phyloP scores from a whole-genome alignment of 2,888 invertebrate genomes.

The Antitype chi region DNA sequence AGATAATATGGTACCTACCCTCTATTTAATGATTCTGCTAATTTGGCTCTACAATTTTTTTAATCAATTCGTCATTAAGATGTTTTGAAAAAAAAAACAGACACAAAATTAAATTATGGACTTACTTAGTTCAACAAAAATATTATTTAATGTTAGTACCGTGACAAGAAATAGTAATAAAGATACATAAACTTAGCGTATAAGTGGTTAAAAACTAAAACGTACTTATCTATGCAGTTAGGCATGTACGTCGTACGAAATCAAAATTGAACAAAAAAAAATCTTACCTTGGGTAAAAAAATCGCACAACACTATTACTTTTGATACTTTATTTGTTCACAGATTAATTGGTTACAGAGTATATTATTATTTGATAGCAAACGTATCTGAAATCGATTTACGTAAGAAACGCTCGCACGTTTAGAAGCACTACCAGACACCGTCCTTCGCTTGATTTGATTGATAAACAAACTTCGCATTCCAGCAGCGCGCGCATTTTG shows the following conservation, averaged over 20 bases:
- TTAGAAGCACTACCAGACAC: conserved; percentile 75
- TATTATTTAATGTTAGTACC: neutral
- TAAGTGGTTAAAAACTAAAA: conserved; percentile 1
- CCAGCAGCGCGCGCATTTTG: conserved; percentile 86
- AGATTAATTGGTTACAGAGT: conserved; percentile 11
- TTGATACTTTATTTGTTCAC: conserved; percentile 34
- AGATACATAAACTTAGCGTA: neutral
- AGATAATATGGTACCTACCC: neutral
- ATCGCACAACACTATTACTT: conserved; percentile 58
- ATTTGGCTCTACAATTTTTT: neutral
- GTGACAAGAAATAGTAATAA: neutral
- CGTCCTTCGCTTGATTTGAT: conserved; percentile 81
- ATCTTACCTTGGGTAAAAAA: conserved; percentile 58
- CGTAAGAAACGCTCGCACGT: conserved; percentile 71
- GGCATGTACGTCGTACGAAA: neutral
- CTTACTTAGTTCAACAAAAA: neutral
- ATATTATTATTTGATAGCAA: conserved; percentile 40
- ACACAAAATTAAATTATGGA: too few relatives aligned
- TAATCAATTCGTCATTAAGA: neutral
- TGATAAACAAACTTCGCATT: conserved; percentile 89
- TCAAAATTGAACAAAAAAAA: conserved; percentile 17
- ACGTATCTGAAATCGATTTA: conserved; percentile 72
- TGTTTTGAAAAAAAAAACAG: neutral
- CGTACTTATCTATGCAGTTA: neutral
- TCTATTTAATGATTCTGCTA: neutral